Percentiles rank a stretch among this genome's conserved stretches.
Conservation (phyloP, 2,797 vertebrate genomes). For the Protonibea diacanthus region DNA sequence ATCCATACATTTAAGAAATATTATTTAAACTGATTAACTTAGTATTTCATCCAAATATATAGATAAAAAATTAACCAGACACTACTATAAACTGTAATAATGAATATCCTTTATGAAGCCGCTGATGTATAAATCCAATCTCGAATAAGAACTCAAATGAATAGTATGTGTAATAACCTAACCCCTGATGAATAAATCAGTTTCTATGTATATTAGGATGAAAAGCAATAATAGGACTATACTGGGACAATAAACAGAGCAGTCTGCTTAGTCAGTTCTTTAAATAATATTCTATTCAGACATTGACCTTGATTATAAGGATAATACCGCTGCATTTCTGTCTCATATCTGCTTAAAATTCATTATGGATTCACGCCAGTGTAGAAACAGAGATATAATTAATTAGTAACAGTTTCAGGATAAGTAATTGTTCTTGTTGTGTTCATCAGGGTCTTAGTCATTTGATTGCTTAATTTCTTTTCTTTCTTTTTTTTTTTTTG, state of each 20-base stretch:
- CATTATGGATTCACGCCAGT: constrained; percentile 57
- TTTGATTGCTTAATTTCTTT: constrained; percentile 50
- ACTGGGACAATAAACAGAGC: constrained; percentile 72
- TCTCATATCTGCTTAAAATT: constrained; percentile 60
- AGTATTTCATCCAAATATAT: constrained; percentile 82
- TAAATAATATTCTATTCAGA: constrained; percentile 69
- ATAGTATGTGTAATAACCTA: constrained; percentile 71
- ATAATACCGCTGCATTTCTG: constrained; percentile 50
- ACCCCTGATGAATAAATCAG: constrained; percentile 66
- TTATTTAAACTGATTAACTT: constrained; percentile 82
- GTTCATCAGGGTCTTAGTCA: constrained; percentile 69
- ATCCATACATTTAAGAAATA: constrained; percentile 81
- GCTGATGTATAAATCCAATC: constrained; percentile 73
- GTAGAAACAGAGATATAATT: constrained; percentile 54
- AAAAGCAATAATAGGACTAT: constrained; percentile 86
- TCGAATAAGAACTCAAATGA: constrained; percentile 57
- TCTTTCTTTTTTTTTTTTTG: constrained; percentile 34
- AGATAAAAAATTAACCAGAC: constrained; percentile 78
- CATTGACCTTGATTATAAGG: constrained; percentile 64
- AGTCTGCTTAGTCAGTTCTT: constrained; percentile 66
- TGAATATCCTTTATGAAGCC: constrained; percentile 76
- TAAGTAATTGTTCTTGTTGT: constrained; percentile 62
- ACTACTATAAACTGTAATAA: constrained; percentile 76
- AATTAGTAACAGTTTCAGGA: constrained; percentile 65
- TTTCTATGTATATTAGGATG: constrained; percentile 80